These are phyloP conservation scores for Dolichomitus sp. DNA, from an alignment of 2,888 invertebrate species.

Conservation along the genomic window DNA sequence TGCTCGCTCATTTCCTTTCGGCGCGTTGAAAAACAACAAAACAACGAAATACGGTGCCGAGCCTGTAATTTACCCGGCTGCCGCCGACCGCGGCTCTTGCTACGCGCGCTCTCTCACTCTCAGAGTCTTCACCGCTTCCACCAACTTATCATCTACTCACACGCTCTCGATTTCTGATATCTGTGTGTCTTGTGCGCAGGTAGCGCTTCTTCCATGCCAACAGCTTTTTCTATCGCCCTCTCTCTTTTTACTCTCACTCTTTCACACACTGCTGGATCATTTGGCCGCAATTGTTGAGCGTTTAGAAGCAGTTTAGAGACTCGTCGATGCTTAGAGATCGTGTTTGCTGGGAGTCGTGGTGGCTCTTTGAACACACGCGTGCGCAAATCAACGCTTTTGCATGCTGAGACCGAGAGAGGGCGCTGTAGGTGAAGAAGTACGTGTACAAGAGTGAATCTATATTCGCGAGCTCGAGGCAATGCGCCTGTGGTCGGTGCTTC, in stretches of 20 bases:
- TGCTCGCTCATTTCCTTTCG: constrained; percentile 87
- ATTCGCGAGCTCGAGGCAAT: constrained; percentile 14
- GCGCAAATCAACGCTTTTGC: constrained; percentile 12
- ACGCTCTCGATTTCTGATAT: constrained; percentile 33
- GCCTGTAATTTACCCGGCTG: constrained; percentile 86
- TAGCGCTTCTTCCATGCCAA: constrained; percentile 42
- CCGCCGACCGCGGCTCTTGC: constrained; percentile 81
- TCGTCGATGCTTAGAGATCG: constrained; percentile 46
- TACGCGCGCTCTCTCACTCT: constrained; percentile 28
- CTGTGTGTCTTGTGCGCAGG: constrained; percentile 43
- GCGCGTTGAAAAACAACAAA: constrained; percentile 87
- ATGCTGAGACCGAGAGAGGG: not conserved
- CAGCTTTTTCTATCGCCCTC: constrained; percentile 21
- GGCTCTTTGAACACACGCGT: constrained; percentile 43
- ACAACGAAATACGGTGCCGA: constrained; percentile 85
- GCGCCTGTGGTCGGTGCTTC: constrained; percentile 14
- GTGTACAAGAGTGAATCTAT: constrained; percentile 16
- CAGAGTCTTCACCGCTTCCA: constrained; percentile 25
- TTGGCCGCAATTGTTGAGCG: constrained; percentile 60
- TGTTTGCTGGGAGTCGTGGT: constrained; percentile 42
- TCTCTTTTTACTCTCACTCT: constrained; percentile 16
- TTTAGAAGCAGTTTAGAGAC: constrained; percentile 62
- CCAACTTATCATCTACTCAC: constrained; percentile 50
- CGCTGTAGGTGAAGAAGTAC: not conserved
- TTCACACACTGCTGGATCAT: constrained; percentile 36